phyloP scores from a whole-genome alignment of 2,113 vertebrate species.

The Carollia perspicillata region DNA sequence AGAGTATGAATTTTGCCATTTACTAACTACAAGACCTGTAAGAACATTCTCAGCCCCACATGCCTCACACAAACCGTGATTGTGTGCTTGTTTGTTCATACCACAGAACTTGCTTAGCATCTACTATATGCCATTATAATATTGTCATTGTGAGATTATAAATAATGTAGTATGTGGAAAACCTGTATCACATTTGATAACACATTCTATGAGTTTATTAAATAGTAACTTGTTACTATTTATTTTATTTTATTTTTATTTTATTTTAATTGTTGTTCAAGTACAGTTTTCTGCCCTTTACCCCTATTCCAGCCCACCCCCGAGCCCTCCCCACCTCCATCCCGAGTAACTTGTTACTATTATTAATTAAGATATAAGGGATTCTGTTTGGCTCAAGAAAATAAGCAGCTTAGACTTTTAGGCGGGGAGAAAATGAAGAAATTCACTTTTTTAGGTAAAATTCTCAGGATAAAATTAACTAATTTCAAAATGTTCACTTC shows the following conservation, averaged over 20 bases:
- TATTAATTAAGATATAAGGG: not conserved
- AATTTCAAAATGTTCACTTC: not conserved
- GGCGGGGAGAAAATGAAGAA: not conserved
- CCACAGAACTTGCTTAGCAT: not conserved
- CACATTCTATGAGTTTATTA: not conserved
- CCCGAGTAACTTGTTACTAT: not conserved
- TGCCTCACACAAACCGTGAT: not conserved
- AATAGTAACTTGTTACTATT: not conserved
- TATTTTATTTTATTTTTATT: too few species aligned
- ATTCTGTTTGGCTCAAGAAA: conserved; percentile 13
- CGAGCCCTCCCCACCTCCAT: too few species aligned
- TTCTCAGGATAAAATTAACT: not conserved
- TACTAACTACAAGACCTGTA: not conserved
- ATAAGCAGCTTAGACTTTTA: conserved; percentile 16
- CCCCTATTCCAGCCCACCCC: too few species aligned
- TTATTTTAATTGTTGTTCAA: too few species aligned
- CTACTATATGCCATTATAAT: not conserved
- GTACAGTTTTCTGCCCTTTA: too few species aligned
- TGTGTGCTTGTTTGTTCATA: not conserved
- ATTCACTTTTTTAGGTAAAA: not conserved
- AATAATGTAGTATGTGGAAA: not conserved
- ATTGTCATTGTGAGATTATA: not conserved
- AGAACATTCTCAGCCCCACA: not conserved
- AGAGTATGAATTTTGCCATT: conserved; percentile 16
- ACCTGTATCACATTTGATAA: not conserved